Base-by-base conservation (phyloP, 2,113 vertebrate genomes). In the Hepsetus odoe region DNA sequence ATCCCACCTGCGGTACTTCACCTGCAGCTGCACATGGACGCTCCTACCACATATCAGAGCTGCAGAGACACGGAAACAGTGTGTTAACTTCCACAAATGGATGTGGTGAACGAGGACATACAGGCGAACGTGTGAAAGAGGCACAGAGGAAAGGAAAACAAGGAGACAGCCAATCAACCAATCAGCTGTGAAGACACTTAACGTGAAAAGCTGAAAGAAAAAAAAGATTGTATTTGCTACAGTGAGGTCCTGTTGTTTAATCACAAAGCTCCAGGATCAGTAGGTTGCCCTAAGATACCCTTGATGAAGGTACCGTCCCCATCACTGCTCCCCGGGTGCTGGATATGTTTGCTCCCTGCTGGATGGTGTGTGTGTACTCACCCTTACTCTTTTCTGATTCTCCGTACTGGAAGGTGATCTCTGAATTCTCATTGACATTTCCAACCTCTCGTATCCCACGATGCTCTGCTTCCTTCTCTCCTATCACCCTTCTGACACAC, bases 361-460 rank as follows among this genome's bases (percentile, higher is more conserved):
- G 35, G 8, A 38, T 8, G 8, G 35, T 38, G 5, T 5, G 11
- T 42, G 5, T 11, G 44, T 8, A 4, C 55, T 46, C 68, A 67
- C 64, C 38, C 1, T 42, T 4, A 24, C 77, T 62, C 0, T 70
- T 49, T 24, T 89, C 80, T 40, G 14, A 76, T 5, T 85, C 84
- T 83, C 78, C 86, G 76, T 91, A 92, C 82, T 88, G 89, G 72
- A 92, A 84, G 66, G 92, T 92, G 75, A 93, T 89, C 81, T 92
- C 91, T 55, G 77, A 88, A 11, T 88, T 81, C 22, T 53, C 79
- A 53, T 71, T 76, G 77, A 93, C 85, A 11, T 92, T 93, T 20
- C 92, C 91, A 46, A 92, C 85, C 56, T 89, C 84, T 85, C 87
- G 86, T 46, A 16, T 85, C 6, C 18, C 87, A 64, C 84, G 86